phyloP scores from a whole-genome alignment of 2,113 vertebrate species.

The human region GRCh38 chr2:44347501-44348000 shows the following conservation, averaged over 20 bases:
- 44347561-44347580: neutral
- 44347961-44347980: neutral
- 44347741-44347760: neutral
- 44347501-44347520: neutral
- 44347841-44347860: neutral
- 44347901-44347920: neutral
- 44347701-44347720: neutral
- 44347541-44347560: neutral
- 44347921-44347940: slow-evolving; percentile 20
- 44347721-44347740: neutral
- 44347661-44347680: slow-evolving; percentile 25
- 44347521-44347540: neutral
- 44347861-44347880: slow-evolving; percentile 44
- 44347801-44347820: neutral
- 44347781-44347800: neutral
- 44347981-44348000: neutral
- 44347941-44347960: neutral
- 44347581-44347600: neutral
- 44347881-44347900: neutral
- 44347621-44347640: neutral
- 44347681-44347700: slow-evolving; percentile 10
- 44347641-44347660: neutral
- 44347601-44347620: neutral
- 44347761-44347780: neutral
- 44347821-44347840: slow-evolving; percentile 14